A percentile compares a stretch with the other conserved stretches of the same genome.
phyloP scores from a whole-genome alignment of 2,797 vertebrate genomes.

The Macropus fuliginosus region DNA sequence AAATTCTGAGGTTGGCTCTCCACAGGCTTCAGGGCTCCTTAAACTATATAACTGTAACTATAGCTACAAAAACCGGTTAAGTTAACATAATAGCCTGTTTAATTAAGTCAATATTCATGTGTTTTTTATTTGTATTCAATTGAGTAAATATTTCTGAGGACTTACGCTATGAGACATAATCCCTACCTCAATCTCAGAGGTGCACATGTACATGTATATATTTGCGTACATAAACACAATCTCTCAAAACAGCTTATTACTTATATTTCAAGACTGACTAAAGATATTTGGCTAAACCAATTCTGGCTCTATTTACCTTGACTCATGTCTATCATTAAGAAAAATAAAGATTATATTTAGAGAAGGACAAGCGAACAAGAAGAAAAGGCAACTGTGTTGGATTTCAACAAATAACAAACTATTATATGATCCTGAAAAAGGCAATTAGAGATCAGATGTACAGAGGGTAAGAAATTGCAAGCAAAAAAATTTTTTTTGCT shows the following conservation, averaged over 20 bases:
- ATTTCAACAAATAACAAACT: not conserved
- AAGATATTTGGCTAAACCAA: slow-evolving; percentile 42
- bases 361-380: slow-evolving; percentile 1
- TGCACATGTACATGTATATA: too few relatives aligned
- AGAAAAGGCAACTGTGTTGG: not conserved
- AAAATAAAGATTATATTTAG: slow-evolving; percentile 29
- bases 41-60: too few relatives aligned
- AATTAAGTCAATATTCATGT: slow-evolving; percentile 6
- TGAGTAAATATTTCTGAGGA: too few relatives aligned
- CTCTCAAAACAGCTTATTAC: not conserved
- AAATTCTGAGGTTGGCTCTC: too few relatives aligned
- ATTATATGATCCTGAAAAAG: not conserved
- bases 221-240: too few relatives aligned
- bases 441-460: not conserved
- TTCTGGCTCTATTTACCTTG: slow-evolving; percentile 7
- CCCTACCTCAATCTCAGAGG: too few relatives aligned
- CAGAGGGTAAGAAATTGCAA: too few relatives aligned
- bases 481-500: not conserved
- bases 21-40: too few relatives aligned
- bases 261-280: slow-evolving; percentile 18
- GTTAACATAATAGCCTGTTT: not conserved
- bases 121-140: not conserved
- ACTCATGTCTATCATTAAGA: slow-evolving; percentile 26
- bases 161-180: too few relatives aligned
- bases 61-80: slow-evolving; percentile 37